A percentile compares a stretch with the other conserved stretches of the same genome.
Evolutionary conservation across 2,888 invertebrate genomes (phyloP).

Genomic region (Philereme transversata): DNA sequence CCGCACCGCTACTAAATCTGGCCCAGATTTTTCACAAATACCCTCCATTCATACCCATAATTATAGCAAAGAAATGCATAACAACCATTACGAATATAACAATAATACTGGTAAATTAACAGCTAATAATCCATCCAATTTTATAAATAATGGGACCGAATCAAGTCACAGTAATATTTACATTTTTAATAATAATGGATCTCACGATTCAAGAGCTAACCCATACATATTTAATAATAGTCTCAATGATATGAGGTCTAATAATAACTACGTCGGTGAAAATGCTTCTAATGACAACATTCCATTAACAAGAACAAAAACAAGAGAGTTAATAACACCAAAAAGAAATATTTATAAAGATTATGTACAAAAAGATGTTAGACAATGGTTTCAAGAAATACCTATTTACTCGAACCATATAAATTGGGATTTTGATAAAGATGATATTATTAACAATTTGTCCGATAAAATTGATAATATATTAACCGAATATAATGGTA

Average conservation of each 20-base stretch:
- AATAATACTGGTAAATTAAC: conserved; percentile 3
- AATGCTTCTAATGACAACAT: conserved; percentile 13
- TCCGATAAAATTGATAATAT: conserved; percentile 48
- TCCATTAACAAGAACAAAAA: conserved; percentile 15
- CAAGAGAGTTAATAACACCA: conserved; percentile 18
- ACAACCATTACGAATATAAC: background rate
- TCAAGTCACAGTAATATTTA: background rate
- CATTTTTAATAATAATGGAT: background rate
- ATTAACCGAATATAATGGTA: conserved; percentile 24
- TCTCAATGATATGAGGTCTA: background rate
- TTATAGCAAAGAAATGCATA: background rate
- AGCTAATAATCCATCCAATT: background rate
- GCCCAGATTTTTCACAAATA: background rate
- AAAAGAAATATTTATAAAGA: conserved; percentile 44
- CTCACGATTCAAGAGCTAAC: too few species aligned
- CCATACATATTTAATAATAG: too few species aligned
- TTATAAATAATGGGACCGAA: background rate
- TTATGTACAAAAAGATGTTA: conserved; percentile 42
- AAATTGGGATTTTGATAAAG: conserved; percentile 44
- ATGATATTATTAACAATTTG: conserved; percentile 47
- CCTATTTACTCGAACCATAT: conserved; percentile 43
- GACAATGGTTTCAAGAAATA: conserved; percentile 51
- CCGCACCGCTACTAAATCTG: conserved; percentile 6
- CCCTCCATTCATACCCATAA: conserved; percentile 11
- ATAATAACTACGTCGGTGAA: background rate